These are phyloP conservation scores for Lycodopsis pacificus DNA, from an alignment of 2,797 vertebrate species.

Conservation along the genomic window DNA sequence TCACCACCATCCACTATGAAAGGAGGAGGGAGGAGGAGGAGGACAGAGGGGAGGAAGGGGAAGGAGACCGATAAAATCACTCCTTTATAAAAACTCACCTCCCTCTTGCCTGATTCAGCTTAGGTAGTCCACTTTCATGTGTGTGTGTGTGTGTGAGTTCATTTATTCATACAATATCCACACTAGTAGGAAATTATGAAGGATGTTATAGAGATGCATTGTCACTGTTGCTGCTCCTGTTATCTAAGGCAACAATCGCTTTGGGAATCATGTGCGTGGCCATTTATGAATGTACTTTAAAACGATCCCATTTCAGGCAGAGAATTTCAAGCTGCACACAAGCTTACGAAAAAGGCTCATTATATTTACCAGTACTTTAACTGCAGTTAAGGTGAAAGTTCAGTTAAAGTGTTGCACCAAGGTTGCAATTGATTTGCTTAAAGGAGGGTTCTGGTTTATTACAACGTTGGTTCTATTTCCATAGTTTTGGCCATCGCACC, in stretches of 20 bases:
- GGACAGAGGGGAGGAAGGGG: constrained; percentile 28
- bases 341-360: not conserved
- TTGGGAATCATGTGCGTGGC: constrained; percentile 8
- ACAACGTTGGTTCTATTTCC: not conserved
- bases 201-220: constrained; percentile 7
- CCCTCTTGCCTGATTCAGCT: constrained; percentile 28
- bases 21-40: constrained; percentile 39
- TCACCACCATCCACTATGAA: constrained; percentile 89
- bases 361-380: not conserved
- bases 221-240: not conserved
- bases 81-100: constrained; percentile 48
- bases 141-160: constrained; percentile 4
- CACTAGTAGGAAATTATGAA: not conserved
- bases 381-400: not conserved
- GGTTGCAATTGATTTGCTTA: not conserved
- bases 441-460: not conserved
- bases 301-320: constrained; percentile 10
- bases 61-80: constrained; percentile 88
- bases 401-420: not conserved
- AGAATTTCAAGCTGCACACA: not conserved
- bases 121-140: constrained; percentile 8
- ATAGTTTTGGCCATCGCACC: not conserved
- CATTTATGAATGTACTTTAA: constrained; percentile 15
- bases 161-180: constrained; percentile 16
- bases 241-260: constrained; percentile 13